Evolutionary conservation across 2,113 vertebrate genomes (phyloP).

Genomic region (Ailurus styani): DNA sequence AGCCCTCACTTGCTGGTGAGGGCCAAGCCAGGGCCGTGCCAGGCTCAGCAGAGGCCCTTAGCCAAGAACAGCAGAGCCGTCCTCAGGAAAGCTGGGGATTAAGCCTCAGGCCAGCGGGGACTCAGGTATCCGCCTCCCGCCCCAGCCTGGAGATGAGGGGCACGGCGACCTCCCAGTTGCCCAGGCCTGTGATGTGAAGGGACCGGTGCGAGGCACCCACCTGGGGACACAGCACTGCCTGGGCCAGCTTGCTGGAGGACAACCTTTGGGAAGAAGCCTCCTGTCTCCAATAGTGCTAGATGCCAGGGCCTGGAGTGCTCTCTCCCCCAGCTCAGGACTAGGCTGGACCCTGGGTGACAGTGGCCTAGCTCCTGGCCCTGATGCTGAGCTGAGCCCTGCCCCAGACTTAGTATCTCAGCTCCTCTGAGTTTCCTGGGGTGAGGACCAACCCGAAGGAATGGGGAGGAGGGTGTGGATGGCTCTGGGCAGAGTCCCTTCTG

Average conservation of each 20-base stretch:
- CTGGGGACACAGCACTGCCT: background rate
- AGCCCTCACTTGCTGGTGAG: conserved; percentile 28
- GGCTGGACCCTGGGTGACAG: background rate
- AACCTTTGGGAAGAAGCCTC: too few relatives aligned
- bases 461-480: background rate
- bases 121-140: conserved; percentile 29
- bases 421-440: background rate
- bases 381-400: background rate
- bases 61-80: conserved; percentile 71
- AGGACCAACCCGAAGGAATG: background rate
- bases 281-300: too few relatives aligned
- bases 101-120: background rate
- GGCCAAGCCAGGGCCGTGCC: conserved; percentile 63
- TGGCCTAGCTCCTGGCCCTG: background rate
- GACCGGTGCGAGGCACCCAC: background rate
- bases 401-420: background rate
- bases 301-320: background rate
- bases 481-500: background rate
- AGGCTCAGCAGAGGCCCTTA: conserved; percentile 54
- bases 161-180: background rate
- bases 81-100: conserved; percentile 75
- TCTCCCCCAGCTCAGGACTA: background rate
- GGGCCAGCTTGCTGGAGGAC: background rate
- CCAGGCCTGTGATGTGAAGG: background rate
- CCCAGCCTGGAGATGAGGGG: background rate